phyloP scores from a whole-genome alignment of 37 sponge, comb jelly and placozoan genomes.

The Hormiphora californensis region DNA sequence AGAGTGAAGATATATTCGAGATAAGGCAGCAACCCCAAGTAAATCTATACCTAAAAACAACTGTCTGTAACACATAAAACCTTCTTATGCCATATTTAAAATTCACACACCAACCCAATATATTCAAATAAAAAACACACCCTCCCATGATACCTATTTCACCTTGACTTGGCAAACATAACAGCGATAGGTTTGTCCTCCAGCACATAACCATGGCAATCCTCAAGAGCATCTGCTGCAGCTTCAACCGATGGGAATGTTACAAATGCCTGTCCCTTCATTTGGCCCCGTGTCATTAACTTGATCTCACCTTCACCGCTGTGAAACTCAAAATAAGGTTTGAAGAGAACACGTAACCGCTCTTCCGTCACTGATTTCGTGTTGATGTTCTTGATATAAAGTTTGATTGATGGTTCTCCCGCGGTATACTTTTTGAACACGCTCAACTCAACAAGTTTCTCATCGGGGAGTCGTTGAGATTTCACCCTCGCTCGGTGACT shows the following conservation, averaged over 20 bases:
- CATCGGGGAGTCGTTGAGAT: slow-evolving; percentile 9
- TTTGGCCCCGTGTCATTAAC: slow-evolving; percentile 79
- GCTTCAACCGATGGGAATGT: slow-evolving; percentile 71
- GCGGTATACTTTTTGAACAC: slow-evolving; percentile 53
- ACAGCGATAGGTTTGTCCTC: slow-evolving; percentile 84
- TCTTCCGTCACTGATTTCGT: slow-evolving; percentile 64
- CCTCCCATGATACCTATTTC: neutral
- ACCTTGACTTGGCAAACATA: slow-evolving; percentile 62
- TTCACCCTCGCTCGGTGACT: neutral
- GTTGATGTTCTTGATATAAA: slow-evolving; percentile 87
- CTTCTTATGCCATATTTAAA: no score
- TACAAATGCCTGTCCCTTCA: slow-evolving; percentile 97
- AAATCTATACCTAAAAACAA: no score
- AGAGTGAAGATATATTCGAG: no score
- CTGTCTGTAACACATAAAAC: no score
- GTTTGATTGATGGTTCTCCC: slow-evolving; percentile 72
- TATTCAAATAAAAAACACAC: no score
- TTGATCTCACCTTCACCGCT: slow-evolving; percentile 46
- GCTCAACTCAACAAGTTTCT: neutral
- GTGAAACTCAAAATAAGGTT: slow-evolving; percentile 22
- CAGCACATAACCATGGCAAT: slow-evolving; percentile 80
- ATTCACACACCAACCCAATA: no score
- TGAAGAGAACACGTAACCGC: neutral
- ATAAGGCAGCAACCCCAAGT: no score
- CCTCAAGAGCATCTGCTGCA: slow-evolving; percentile 68